Evolutionary conservation across 1,140 invertebrate species (phyloP).

Genomic region (Megalopta genalis): DNA sequence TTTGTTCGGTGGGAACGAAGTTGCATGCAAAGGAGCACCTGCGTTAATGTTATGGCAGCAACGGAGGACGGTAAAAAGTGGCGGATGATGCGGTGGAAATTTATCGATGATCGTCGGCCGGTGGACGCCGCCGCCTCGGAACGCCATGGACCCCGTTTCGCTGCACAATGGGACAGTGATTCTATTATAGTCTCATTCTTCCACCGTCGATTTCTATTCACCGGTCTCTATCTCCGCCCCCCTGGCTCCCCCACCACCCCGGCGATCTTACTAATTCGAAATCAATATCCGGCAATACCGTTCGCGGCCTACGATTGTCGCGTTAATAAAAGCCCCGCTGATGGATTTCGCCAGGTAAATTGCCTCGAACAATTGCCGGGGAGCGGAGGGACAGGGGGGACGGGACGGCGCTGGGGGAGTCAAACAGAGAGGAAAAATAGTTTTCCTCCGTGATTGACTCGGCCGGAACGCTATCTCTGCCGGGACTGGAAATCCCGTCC

Average conservation of each 20-base stretch:
- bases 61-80: neutral
- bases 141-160: neutral
- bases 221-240: neutral
- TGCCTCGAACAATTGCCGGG: constrained; percentile 62
- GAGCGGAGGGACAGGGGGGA: constrained; percentile 37
- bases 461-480: constrained; percentile 29
- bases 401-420: neutral
- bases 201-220: constrained; percentile 16
- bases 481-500: neutral
- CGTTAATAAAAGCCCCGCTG: constrained; percentile 49
- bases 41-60: neutral
- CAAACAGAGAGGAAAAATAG: constrained; percentile 39
- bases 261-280: constrained; percentile 71
- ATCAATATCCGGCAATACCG: constrained; percentile 72
- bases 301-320: constrained; percentile 46
- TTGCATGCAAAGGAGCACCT: neutral
- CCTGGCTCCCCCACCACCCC: neutral
- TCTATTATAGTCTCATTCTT: constrained; percentile 30
- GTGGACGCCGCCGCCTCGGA: neutral
- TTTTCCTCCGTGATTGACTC: constrained; percentile 67
- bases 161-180: constrained; percentile 23
- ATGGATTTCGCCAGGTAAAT: constrained; percentile 59
- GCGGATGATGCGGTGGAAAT: neutral
- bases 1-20: too few species aligned
- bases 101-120: neutral